Evolutionary conservation across 2,113 vertebrate species (phyloP).

Genomic region (Pseudorectes ferrugineus): DNA sequence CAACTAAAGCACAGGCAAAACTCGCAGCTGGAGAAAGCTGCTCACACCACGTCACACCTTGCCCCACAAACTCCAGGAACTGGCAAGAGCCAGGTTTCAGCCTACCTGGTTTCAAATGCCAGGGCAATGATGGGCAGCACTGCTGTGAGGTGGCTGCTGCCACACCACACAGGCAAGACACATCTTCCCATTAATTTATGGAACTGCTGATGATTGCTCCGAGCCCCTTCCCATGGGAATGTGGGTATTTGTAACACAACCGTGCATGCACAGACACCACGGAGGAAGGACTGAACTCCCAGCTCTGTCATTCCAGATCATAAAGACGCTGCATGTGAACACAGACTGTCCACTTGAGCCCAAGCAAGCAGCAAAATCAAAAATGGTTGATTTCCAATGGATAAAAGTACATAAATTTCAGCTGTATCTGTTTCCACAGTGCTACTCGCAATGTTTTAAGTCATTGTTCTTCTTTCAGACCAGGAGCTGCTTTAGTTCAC

Average conservation of each 20-base stretch:
- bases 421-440: background rate
- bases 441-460: background rate
- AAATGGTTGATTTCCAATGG: background rate
- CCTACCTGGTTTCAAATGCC: fast-evolving
- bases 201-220: fast-evolving
- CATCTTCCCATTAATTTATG: background rate
- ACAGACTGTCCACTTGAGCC: background rate
- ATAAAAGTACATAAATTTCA: background rate
- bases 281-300: background rate
- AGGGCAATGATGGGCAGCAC: background rate
- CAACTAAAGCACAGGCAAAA: background rate
- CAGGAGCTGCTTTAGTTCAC: background rate
- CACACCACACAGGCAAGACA: background rate
- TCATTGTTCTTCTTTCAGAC: background rate
- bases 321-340: background rate
- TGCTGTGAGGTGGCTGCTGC: background rate
- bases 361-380: background rate
- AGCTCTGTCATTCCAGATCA: fast-evolving
- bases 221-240: background rate
- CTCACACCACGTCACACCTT: fast-evolving
- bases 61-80: background rate
- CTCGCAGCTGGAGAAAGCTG: background rate
- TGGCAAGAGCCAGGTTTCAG: no score
- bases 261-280: fast-evolving
- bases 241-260: fast-evolving